Conservation (phyloP, 2,797 vertebrate genomes). For the Synanceia verrucosa region DNA sequence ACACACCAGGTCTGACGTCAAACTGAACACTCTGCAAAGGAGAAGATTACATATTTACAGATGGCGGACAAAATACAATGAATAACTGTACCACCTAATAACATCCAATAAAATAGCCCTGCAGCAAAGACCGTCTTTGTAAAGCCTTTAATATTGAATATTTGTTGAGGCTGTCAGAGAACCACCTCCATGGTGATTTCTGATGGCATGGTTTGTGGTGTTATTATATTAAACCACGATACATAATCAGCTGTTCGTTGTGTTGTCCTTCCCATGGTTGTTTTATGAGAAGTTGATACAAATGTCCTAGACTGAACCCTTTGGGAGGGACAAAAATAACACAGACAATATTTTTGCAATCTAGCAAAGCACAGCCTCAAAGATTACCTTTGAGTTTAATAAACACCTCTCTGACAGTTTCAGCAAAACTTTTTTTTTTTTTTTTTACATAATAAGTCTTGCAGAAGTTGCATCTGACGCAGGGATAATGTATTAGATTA, state of each 20-base stretch:
- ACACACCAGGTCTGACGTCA: conserved; percentile 88
- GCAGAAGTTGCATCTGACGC: neutral
- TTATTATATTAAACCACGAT: conserved; percentile 53
- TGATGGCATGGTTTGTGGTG: conserved; percentile 19
- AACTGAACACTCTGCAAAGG: conserved; percentile 86
- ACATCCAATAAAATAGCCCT: conserved; percentile 51
- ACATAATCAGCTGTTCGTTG: conserved; percentile 57
- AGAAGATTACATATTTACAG: conserved; percentile 51
- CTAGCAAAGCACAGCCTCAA: conserved; percentile 8
- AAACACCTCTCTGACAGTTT: conserved; percentile 12
- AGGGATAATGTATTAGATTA: neutral
- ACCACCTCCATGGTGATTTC: conserved; percentile 59
- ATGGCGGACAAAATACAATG: conserved; percentile 25
- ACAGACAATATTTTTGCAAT: conserved; percentile 44
- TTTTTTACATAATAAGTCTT: neutral
- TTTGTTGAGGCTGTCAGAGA: conserved; percentile 12
- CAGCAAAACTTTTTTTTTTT: conserved; percentile 25
- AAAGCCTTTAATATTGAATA: conserved; percentile 56
- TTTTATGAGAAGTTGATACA: conserved; percentile 59
- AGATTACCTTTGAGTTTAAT: conserved; percentile 21
- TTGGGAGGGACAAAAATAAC: conserved; percentile 35
- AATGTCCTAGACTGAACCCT: conserved; percentile 33
- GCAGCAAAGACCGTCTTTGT: conserved; percentile 35
- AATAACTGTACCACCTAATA: conserved; percentile 45
- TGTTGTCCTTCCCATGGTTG: conserved; percentile 38